Evolutionary conservation across 1,140 invertebrate genomes (phyloP), one percentile per base, ranked within the genome.

Genomic region (Orius laevigatus): DNA sequence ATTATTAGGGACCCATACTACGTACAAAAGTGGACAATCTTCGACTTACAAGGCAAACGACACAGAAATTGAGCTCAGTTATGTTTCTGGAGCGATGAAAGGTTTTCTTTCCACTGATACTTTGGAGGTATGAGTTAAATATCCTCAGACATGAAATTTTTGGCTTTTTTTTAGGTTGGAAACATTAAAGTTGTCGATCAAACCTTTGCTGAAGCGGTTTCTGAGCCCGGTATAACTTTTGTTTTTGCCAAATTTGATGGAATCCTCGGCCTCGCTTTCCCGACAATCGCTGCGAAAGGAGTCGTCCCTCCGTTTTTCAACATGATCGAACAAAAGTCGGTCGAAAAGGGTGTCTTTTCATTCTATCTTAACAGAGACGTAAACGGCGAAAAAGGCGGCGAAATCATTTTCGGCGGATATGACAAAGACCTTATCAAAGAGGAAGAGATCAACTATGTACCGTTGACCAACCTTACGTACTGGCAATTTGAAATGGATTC

Each of bases 201-300:
- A 61, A 75, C 72, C 10, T 80, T 80, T 63, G 77, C 71, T 39
- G 77, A 80, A 56, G 78, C 78, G 8, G 63, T 70, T 1, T 65
- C 62, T 49, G 72, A 79, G 57, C 76, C 53, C 3, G 58, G 60
- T 14, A 38, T 60, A 9, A 34, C 54, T 4, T 76, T 76, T 59
- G 66, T 75, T 16, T 70, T 70, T 51, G 73, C 71, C 35, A 73
- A 72, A 56, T 76, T 76, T 63, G 79, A 82, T 59, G 78, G 78
- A 8, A 75, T 75, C 48, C 59, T 75, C 3, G 73, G 73, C 20
- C 66, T 75, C 65, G 74, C 66, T 2, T 75, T 72, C 55, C 61
- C 66, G 14, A 63, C 63, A 5, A 80, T 82, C 54, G 66, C 74
- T 59, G 75, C 63, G 58, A 67, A 74, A 56, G 57, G 60, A 16